phyloP scores from a whole-genome alignment of 1,140 invertebrate genomes.

The Theocolax elegans region DNA sequence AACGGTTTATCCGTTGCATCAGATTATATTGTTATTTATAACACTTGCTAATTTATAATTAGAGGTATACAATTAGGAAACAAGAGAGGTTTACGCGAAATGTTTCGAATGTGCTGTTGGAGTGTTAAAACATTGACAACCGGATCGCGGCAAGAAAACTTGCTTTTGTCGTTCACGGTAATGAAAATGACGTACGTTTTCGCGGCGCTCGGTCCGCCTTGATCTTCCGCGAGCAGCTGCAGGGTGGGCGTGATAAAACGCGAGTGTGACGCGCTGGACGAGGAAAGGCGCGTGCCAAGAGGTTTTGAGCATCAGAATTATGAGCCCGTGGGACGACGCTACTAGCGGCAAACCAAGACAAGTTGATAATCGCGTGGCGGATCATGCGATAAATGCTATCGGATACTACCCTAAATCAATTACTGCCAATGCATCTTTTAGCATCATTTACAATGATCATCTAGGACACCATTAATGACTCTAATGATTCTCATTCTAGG shows the following conservation, averaged over 20 bases:
- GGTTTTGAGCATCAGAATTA: conserved; percentile 46
- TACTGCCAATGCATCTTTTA: conserved; percentile 1
- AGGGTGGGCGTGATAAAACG: conserved; percentile 46
- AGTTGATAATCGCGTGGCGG: conserved; percentile 49
- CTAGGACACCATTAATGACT: too few relatives aligned
- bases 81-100: not conserved
- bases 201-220: conserved; percentile 46
- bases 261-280: conserved; percentile 17
- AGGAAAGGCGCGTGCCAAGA: not conserved
- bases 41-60: too few relatives aligned
- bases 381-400: not conserved
- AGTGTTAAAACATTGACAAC: conserved; percentile 42
- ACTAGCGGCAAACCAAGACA: conserved; percentile 42
- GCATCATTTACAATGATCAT: too few relatives aligned
- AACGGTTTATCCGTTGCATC: too few relatives aligned
- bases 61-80: too few relatives aligned
- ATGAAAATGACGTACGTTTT: conserved; percentile 61
- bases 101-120: conserved; percentile 14
- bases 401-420: not conserved
- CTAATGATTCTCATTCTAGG: too few relatives aligned
- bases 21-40: too few relatives aligned
- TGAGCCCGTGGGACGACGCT: conserved; percentile 44
- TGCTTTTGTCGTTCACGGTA: conserved; percentile 52
- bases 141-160: not conserved
- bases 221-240: conserved; percentile 47